Percentiles rank a stretch among this genome's conserved stretches.
These are phyloP conservation scores for Amphiprion ocellaris DNA, from an alignment of 2,113 vertebrate genomes.

Conservation along the genomic window DNA sequence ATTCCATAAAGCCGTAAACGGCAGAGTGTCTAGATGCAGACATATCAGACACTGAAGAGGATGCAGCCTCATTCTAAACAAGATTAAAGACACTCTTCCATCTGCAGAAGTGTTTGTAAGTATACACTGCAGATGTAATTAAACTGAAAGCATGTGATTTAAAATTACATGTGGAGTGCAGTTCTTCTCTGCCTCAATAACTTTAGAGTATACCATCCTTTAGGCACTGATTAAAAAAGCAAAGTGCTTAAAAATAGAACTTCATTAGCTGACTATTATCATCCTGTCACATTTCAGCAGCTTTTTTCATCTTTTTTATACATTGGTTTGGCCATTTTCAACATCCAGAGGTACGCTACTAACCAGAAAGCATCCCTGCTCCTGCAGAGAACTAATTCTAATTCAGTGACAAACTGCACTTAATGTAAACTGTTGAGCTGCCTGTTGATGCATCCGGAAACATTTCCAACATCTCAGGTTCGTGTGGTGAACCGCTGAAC, in stretches of 20 bases:
- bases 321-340: neutral
- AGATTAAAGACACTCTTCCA: no score
- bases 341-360: neutral
- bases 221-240: neutral
- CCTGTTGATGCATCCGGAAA: neutral
- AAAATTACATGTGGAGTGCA: neutral
- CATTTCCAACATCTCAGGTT: neutral
- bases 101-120: neutral
- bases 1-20: no score
- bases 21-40: no score
- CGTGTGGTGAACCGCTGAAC: neutral
- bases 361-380: neutral
- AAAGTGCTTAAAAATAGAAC: constrained; percentile 3
- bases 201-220: neutral
- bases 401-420: neutral
- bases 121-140: neutral
- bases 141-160: neutral
- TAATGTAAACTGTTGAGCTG: neutral
- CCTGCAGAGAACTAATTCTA: neutral
- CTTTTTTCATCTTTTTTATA: neutral
- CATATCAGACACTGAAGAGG: no score
- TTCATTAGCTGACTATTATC: neutral
- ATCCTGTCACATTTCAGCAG: accelerated
- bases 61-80: no score
- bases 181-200: neutral